Conservation (phyloP, 2,113 vertebrate genomes). For the Oxygymnocypris stewartii region DNA sequence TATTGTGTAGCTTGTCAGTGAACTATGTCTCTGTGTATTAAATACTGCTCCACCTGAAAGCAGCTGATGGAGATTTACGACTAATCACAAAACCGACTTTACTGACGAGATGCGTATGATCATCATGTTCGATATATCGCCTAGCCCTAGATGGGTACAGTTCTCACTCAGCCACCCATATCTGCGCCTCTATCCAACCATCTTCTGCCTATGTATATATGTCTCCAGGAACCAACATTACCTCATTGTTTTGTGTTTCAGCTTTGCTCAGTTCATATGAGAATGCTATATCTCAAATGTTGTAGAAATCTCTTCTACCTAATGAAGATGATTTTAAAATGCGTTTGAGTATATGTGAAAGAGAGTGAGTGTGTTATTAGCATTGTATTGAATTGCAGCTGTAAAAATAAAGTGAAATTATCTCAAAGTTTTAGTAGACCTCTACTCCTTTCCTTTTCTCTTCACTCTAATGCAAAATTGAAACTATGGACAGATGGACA, state of each 20-base stretch:
- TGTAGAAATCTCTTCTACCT: background rate
- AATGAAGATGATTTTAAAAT: background rate
- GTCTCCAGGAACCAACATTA: background rate
- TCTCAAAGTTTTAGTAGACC: background rate
- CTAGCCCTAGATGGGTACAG: background rate
- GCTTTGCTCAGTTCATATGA: background rate
- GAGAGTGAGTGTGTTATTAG: background rate
- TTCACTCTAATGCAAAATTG: background rate
- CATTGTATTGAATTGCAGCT: background rate
- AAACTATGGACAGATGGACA: conserved; percentile 19
- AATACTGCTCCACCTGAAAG: no score
- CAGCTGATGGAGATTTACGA: no score
- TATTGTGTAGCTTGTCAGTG: no score
- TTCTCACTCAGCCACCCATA: background rate
- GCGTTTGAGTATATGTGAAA: background rate
- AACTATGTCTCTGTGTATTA: no score
- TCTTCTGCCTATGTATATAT: background rate
- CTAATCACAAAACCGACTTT: no score
- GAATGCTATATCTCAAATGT: background rate
- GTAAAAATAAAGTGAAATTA: conserved; percentile 14
- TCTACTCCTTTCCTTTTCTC: background rate
- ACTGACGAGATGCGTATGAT: no score
- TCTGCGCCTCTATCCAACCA: background rate
- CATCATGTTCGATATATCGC: no score
- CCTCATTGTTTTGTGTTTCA: background rate